phyloP scores from a whole-genome alignment of 2,888 invertebrate species.

The Aporophyla nigra region DNA sequence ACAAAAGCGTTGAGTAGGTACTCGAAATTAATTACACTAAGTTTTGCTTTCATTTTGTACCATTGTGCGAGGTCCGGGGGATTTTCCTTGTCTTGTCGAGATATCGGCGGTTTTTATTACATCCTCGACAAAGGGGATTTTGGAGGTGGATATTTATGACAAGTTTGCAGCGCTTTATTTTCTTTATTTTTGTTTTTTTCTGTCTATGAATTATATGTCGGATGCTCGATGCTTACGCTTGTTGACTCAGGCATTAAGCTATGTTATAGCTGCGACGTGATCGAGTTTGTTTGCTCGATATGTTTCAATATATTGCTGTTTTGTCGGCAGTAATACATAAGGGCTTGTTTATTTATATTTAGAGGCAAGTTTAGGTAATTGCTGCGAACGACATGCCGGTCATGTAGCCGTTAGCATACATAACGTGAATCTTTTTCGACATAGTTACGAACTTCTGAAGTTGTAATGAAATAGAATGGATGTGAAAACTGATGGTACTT shows the following conservation, averaged over 20 bases:
- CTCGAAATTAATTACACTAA: conserved; percentile 89
- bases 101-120: conserved; percentile 79
- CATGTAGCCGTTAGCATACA: conserved; percentile 15
- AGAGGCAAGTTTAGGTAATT: conserved; percentile 44
- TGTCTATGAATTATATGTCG: conserved; percentile 71
- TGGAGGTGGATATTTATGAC: conserved; percentile 77
- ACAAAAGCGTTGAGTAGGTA: conserved; percentile 90
- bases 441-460: conserved; percentile 9
- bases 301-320: conserved; percentile 66
- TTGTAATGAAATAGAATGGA: not conserved
- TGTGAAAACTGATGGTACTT: no score
- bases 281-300: conserved; percentile 62
- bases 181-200: conserved; percentile 71
- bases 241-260: conserved; percentile 67
- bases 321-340: conserved; percentile 54
- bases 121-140: conserved; percentile 72
- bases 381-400: conserved; percentile 26
- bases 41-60: conserved; percentile 86
- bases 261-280: conserved; percentile 73
- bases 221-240: conserved; percentile 69
- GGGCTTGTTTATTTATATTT: conserved; percentile 51
- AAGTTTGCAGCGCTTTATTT: conserved; percentile 74
- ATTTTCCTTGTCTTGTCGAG: conserved; percentile 80
- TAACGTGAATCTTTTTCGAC: conserved; percentile 29
- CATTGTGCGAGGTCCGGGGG: conserved; percentile 77